Conservation (phyloP, 30 jellyfish, hydroid and myxozoan genomes). For the Aurelia aurita complex sp. Pacific region DNA sequence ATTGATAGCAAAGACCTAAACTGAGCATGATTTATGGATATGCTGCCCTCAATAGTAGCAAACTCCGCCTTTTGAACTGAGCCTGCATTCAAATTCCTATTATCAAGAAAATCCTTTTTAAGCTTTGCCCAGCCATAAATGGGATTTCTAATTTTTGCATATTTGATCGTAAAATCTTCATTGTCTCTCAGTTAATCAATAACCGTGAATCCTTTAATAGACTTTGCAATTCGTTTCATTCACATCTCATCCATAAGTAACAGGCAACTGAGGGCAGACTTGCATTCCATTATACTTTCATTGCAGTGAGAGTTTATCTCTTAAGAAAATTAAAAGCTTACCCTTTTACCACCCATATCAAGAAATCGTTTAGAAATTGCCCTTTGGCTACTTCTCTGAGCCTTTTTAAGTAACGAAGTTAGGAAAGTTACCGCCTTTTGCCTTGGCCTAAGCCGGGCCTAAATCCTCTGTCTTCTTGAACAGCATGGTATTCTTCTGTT, state of each 20-base stretch:
- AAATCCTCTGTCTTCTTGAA: too few species aligned
- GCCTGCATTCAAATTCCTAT: background rate
- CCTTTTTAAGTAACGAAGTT: too few species aligned
- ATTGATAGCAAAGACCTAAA: background rate
- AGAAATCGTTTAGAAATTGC: too few species aligned
- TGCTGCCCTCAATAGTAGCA: too few species aligned
- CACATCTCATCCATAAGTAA: background rate
- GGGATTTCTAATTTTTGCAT: conserved; percentile 12
- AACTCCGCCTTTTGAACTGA: conserved; percentile 9
- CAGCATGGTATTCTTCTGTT: too few species aligned
- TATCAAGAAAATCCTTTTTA: background rate
- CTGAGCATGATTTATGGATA: too few species aligned
- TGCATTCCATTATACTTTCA: background rate
- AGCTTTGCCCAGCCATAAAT: background rate
- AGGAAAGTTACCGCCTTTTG: too few species aligned
- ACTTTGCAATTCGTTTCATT: background rate
- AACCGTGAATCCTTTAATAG: background rate
- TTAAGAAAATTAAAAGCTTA: too few species aligned
- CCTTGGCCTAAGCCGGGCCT: too few species aligned
- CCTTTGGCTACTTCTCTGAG: too few species aligned
- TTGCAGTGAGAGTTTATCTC: background rate
- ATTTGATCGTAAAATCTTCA: conserved; percentile 3
- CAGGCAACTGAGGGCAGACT: background rate
- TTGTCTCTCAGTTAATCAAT: background rate
- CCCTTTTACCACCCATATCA: too few species aligned